A percentile compares a stretch with the other conserved stretches of the same genome.
phyloP scores from a whole-genome alignment of 2,113 vertebrate species.

The Myrmophylax atrothorax region DNA sequence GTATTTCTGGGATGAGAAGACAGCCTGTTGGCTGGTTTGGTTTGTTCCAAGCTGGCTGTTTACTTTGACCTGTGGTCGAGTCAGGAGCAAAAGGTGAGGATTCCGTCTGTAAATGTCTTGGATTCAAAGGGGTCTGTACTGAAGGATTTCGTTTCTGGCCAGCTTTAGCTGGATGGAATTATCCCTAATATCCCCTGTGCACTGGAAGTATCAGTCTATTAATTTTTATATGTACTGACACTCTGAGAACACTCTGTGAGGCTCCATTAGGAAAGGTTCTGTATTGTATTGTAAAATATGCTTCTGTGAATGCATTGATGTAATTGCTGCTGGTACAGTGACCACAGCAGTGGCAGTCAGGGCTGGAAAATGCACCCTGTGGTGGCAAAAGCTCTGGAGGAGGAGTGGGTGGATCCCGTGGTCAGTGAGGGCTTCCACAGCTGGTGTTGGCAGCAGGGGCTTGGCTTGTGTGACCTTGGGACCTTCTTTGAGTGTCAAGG shows the following conservation, averaged over 20 bases:
- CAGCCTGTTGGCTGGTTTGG: neutral
- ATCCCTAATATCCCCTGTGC: neutral
- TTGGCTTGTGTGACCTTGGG: neutral
- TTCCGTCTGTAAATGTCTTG: neutral
- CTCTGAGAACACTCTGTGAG: neutral
- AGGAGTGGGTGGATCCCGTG: neutral
- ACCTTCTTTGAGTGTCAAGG: neutral
- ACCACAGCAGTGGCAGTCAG: neutral
- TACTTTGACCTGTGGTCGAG: neutral
- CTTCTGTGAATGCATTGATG: neutral
- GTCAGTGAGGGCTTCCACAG: neutral
- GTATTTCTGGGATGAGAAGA: neutral
- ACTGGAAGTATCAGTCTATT: neutral
- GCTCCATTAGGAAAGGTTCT: neutral
- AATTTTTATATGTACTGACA: neutral
- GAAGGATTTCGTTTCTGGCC: neutral
- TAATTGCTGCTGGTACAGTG: neutral
- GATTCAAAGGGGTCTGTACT: neutral
- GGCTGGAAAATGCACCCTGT: neutral
- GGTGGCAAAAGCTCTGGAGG: neutral
- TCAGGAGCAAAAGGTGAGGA: neutral
- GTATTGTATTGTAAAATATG: neutral
- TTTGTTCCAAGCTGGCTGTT: neutral
- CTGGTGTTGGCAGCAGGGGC: neutral
- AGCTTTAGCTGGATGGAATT: neutral